These are phyloP conservation scores for Neoseiulus cucumeris DNA, from an alignment of 1,140 invertebrate species.

Conservation along the genomic window DNA sequence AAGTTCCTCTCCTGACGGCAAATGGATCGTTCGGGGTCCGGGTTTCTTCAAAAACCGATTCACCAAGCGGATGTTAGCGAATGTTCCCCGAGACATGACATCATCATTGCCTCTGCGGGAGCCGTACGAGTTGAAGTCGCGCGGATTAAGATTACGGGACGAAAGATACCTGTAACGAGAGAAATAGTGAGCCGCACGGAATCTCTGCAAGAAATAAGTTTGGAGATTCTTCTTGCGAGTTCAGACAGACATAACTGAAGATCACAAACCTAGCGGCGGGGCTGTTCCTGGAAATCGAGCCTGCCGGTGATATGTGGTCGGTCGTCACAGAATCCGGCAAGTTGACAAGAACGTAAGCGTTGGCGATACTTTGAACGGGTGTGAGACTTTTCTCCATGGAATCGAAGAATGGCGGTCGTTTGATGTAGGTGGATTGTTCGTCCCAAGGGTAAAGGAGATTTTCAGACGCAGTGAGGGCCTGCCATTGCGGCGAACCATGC, in stretches of 20 bases:
- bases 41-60: conserved; percentile 70
- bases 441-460: conserved; percentile 84
- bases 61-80: conserved; percentile 88
- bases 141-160: conserved; percentile 49
- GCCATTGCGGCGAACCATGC: conserved; percentile 66
- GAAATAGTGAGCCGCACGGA: not conserved
- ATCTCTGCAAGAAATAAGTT: not conserved
- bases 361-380: conserved; percentile 25
- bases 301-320: conserved; percentile 95
- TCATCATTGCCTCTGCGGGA: conserved; percentile 87
- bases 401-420: conserved; percentile 80
- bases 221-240: not conserved
- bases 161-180: conserved; percentile 16
- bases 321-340: conserved; percentile 90
- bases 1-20: conserved; percentile 71
- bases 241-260: not conserved
- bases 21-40: conserved; percentile 69
- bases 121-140: conserved; percentile 95
- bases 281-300: conserved; percentile 82
- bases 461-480: conserved; percentile 51
- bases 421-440: conserved; percentile 74
- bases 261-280: conserved; percentile 61
- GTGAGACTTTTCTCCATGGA: conserved; percentile 27
- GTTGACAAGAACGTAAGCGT: conserved; percentile 58
- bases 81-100: conserved; percentile 89